Percentiles rank a stretch among this genome's conserved stretches.
Evolutionary conservation across 2,888 invertebrate genomes (phyloP).

Genomic region (Heliconius sara): DNA sequence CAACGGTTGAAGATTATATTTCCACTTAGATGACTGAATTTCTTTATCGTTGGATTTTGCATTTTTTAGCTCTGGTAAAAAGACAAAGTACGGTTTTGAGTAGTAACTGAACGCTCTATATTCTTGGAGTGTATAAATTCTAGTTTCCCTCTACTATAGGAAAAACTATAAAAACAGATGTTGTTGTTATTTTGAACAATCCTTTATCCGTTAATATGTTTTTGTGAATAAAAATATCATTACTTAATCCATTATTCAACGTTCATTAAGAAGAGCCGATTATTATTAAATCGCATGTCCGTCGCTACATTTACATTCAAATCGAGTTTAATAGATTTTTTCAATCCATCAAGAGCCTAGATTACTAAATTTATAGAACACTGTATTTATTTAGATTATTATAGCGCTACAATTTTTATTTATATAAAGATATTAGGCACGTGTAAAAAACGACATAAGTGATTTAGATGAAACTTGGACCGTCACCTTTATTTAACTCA

Average conservation of each 20-base stretch:
- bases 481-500: no score
- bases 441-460: no score
- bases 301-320: constrained; percentile 10
- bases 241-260: not conserved
- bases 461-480: no score
- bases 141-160: no score
- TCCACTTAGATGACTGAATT: not conserved
- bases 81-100: not conserved
- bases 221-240: not conserved
- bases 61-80: not conserved
- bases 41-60: not conserved
- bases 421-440: no score
- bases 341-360: not conserved
- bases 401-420: not conserved
- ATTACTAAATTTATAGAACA: constrained; percentile 2
- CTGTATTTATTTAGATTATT: not conserved
- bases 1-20: not conserved
- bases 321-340: not conserved
- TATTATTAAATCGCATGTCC: constrained; percentile 16
- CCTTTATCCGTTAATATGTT: not conserved
- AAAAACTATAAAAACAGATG: no score
- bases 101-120: not conserved
- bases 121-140: no score
- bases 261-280: not conserved
- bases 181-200: no score